Evolutionary conservation across 2,113 vertebrate species (phyloP), one percentile per base, ranked within the genome.

Genomic region (Microcebus griseorufus): DNA sequence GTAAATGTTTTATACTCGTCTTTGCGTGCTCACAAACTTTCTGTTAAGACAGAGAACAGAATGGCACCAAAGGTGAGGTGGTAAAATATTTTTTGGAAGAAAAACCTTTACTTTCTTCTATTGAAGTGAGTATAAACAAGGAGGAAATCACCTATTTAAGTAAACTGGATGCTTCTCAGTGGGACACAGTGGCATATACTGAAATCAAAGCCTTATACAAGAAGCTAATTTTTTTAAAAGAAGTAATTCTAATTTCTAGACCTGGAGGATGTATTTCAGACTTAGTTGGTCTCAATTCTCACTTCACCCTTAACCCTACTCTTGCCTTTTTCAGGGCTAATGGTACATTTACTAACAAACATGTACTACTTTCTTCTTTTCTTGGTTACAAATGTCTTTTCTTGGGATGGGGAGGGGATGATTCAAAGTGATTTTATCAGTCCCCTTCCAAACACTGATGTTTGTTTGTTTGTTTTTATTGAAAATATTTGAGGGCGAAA

Each of bases 111-210:
- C 82, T 97, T 98, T 96, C 96, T 95, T 97, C 65, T 97, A 88
- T 96, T 97, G 95, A 95, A 78, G 93, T 98, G 97, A 98, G 86
- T 97, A 90, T 97, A 98, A 97, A 90, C 93, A 98, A 98, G 97
- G 95, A 93, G 96, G 97, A 98, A 97, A 88, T 86, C 95, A 96
- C 98, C 98, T 98, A 97, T 98, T 97, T 89, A 91, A 96, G 93
- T 98, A 97, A 98, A 98, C 95, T 86, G 88, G 97, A 95, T 97
- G 94, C 96, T 96, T 98, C 98, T 95, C 96, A 83, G 85, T 97
- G 97, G 93, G 48, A 10, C 8, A 96, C 90, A 93, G 89, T 82
- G 4, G 20, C 97, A 90, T 96, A 90, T 85, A 89, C 90, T 89
- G 93, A 98, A 97, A 91, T 95, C 93, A 95, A 97, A 98, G 97